These are phyloP conservation scores for Loxodonta africana DNA, from an alignment of 2,113 vertebrate genomes.

Conservation along the genomic window DNA sequence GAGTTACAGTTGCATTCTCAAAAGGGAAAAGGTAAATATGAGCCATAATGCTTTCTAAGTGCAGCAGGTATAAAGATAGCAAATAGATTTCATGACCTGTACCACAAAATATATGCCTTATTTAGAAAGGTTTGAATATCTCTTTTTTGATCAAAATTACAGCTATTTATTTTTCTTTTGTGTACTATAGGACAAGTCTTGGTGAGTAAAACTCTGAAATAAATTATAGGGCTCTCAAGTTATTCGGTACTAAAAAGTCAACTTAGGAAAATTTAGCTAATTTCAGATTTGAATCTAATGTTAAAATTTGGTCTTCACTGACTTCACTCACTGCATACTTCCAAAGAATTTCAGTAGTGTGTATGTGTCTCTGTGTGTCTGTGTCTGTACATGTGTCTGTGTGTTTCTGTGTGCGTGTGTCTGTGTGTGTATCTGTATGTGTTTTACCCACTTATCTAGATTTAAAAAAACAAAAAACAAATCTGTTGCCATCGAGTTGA, in stretches of 20 bases:
- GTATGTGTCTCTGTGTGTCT: too few species aligned
- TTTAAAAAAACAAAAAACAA: too few species aligned
- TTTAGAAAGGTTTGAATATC: conserved; percentile 5
- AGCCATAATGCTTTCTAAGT: not conserved
- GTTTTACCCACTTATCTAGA: not conserved
- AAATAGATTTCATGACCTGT: not conserved
- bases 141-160: conserved; percentile 29
- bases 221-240: not conserved
- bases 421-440: not conserved
- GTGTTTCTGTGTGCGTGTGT: not conserved
- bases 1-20: not conserved
- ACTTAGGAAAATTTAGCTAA: not conserved
- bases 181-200: not conserved
- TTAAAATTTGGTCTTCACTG: not conserved
- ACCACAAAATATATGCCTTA: not conserved
- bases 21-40: not conserved
- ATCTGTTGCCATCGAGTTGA: too few species aligned
- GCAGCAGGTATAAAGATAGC: not conserved
- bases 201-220: not conserved
- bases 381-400: too few species aligned
- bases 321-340: not conserved
- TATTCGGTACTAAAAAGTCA: not conserved
- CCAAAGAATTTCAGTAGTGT: not conserved
- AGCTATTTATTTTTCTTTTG: not conserved
- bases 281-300: not conserved